Conservation (phyloP, 2,797 vertebrate species). For the Phalloptychus januarius region DNA sequence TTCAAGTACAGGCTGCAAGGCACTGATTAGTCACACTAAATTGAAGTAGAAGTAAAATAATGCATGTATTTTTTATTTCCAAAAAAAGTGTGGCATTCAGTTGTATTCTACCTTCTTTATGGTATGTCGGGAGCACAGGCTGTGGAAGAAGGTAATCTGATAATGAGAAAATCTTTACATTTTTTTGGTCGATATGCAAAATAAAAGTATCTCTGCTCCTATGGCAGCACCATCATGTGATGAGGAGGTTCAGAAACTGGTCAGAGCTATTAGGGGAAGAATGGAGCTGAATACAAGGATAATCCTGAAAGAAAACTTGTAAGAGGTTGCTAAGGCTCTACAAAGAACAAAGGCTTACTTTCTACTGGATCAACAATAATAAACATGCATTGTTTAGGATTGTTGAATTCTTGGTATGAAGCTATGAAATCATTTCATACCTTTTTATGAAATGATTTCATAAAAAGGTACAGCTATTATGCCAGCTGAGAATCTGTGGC, state of each 20-base stretch:
- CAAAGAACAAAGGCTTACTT: background rate
- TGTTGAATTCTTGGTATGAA: too few relatives aligned
- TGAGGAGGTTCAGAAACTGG: background rate
- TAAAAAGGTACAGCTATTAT: background rate
- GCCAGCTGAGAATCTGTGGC: background rate
- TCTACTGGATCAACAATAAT: background rate
- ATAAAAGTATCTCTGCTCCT: background rate
- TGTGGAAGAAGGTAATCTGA: background rate
- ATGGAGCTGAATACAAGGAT: background rate
- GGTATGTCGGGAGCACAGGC: background rate
- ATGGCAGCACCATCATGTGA: background rate
- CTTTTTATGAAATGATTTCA: too few relatives aligned
- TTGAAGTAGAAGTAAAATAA: background rate
- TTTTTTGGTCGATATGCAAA: background rate
- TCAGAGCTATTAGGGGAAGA: background rate
- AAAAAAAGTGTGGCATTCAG: background rate
- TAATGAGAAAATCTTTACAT: background rate
- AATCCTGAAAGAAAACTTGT: background rate
- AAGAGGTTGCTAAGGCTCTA: background rate
- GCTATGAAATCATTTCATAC: too few relatives aligned
- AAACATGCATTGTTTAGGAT: too few relatives aligned
- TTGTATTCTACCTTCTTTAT: background rate
- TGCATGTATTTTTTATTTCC: background rate
- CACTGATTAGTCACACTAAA: background rate
- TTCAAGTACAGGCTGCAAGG: conserved; percentile 2